A percentile compares a stretch with the other conserved stretches of the same genome.
phyloP scores from a whole-genome alignment of 53 echinoderm and acorn worm genomes.

The Henricia sp. region DNA sequence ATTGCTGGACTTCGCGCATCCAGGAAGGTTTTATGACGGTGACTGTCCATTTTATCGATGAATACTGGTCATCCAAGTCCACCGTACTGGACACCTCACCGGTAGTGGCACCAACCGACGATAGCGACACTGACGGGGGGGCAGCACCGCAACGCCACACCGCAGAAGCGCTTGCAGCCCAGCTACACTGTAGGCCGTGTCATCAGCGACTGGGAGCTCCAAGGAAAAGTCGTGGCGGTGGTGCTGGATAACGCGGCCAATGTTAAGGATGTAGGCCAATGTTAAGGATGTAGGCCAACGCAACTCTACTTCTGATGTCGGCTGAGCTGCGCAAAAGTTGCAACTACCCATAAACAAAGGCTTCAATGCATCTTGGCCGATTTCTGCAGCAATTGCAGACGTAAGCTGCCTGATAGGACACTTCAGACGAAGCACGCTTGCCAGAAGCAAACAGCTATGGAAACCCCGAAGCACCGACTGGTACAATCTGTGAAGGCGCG shows the following conservation, averaged over 20 bases:
- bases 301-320: constrained; percentile 21
- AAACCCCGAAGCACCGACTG: constrained; percentile 25
- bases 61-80: constrained; percentile 4
- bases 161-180: constrained; percentile 9
- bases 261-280: constrained; percentile 26
- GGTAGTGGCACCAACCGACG: background rate
- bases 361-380: background rate
- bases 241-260: constrained; percentile 68
- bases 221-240: constrained; percentile 22
- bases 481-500: constrained; percentile 11
- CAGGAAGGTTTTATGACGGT: constrained; percentile 57
- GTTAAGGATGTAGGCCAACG: constrained; percentile 28
- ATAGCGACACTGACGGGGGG: constrained; percentile 1
- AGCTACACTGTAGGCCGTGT: constrained; percentile 24
- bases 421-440: background rate
- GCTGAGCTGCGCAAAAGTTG: constrained; percentile 63
- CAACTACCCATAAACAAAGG: constrained; percentile 58
- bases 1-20: constrained; percentile 57
- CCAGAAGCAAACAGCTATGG: constrained; percentile 22
- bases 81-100: constrained; percentile 45
- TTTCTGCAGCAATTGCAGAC: background rate
- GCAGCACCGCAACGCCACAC: constrained; percentile 45
- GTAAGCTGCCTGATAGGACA: background rate
- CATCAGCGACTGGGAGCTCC: constrained; percentile 33
- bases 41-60: constrained; percentile 51